Conservation (phyloP, 2,888 invertebrate species). For the Altica lythri region DNA sequence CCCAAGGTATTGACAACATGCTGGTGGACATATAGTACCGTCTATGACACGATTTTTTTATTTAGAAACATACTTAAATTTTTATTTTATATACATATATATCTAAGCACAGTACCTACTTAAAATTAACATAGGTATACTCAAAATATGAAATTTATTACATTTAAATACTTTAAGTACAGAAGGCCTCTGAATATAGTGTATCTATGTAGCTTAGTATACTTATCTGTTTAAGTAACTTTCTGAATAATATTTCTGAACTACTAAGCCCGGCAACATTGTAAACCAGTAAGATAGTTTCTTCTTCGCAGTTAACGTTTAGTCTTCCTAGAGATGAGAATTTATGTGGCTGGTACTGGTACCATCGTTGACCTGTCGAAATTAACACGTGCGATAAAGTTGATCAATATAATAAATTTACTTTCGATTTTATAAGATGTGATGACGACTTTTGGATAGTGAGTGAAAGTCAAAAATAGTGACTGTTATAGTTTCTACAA, state of each 20-base stretch:
- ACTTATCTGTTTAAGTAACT: too few species aligned
- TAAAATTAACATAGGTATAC: too few species aligned
- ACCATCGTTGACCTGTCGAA: neutral
- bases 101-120: too few species aligned
- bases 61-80: too few species aligned
- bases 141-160: too few species aligned
- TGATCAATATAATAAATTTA: conserved; percentile 1
- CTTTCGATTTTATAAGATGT: conserved; percentile 12
- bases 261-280: conserved; percentile 1
- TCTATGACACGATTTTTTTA: too few species aligned
- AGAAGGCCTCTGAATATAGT: too few species aligned
- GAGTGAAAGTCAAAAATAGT: conserved; percentile 15
- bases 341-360: neutral
- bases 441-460: conserved; percentile 6
- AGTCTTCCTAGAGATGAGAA: conserved; percentile 4
- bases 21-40: too few species aligned
- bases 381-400: conserved; percentile 12
- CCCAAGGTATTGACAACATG: too few species aligned
- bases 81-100: too few species aligned
- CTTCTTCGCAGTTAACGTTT: conserved; percentile 10
- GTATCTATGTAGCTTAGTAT: too few species aligned
- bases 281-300: conserved; percentile 3
- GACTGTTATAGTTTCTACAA: conserved; percentile 9
- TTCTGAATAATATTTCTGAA: neutral
- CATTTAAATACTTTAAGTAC: too few species aligned